Base-by-base conservation (phyloP, 2,113 vertebrate species). In the Balaeniceps rex region DNA sequence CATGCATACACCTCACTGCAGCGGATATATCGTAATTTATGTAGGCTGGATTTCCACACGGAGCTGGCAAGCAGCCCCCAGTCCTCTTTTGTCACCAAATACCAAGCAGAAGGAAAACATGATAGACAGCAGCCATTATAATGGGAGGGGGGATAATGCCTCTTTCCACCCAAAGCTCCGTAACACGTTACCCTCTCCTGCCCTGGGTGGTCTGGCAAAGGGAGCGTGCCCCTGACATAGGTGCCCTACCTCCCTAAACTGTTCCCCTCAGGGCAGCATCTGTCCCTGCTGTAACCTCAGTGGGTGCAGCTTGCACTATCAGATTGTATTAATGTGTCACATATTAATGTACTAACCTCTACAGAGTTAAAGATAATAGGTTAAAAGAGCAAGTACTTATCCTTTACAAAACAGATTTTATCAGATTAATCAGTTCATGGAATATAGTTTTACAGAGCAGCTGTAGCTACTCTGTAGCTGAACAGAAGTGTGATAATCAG, bases 211-310 rank as follows among this genome's bases (percentile, higher is more conserved):
- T 47, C 54, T 33, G 9, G 22, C 1, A 4, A 78, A 74, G 6
- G 15, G 10, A 52, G 5, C 2, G 1, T 75, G 24, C 13, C 65
- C 47, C n/a, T 51, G 26, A 31, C 12, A 9, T 0, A 8, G 14
- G 11, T 58, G 28, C 3, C 25, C 31, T 42, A 6, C 11, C 64
- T 66, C 9, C 3, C 36, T 68, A 71, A 64, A 9, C 28, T 71
- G 22, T 61, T 28, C 13, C 29, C 33, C 16, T n/a, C 34, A 44
- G 33, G 9, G 31, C 25, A 84, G 33, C 11, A 14, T 61, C 44
- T n/a, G 6, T 55, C 38, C 33, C 44, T 64, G 9, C 34, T 71
- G 42, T 36, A 74, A 81, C n/a, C 23, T 70, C 46, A 19, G 28
- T 19, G 12, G 14, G 65, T 75, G 46, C 51, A 52, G n/a, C 8